Evolutionary conservation across 2,888 invertebrate genomes (phyloP), one percentile per base, ranked within the genome.

Genomic region (Heteromurus nitidus): DNA sequence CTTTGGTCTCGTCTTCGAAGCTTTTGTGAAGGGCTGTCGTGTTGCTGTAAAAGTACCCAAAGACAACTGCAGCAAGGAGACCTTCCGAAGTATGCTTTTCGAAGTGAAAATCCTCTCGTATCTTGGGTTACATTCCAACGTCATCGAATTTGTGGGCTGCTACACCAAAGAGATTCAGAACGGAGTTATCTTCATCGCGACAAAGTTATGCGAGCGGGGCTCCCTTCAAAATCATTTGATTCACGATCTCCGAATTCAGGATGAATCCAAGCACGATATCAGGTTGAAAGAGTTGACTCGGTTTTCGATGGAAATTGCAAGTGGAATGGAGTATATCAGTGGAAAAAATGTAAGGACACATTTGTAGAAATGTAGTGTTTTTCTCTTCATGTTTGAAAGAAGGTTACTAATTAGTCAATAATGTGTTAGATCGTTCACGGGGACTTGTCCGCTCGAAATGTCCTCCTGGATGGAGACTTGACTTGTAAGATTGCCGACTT

Each of bases 51-150:
- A 62, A n/a, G 20, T 30, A 31, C 62, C 31, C 3, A 16, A 62
- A n/a, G 22, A 62, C 5, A 9, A 20, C 13, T 62, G 62, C 18
- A 9, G 31, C 13, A 30, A 22, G 18, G 9, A 30, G 2, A 31
- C 50, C 1, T 58, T 70, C 16, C 18, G 20, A 58, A 42, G 58
- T n/a, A 3, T 70, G 31, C 28, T 70, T 22, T 18, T 2, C 2
- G 70, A 70, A 31, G 28, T 70, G 1, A 70, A 70, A 24, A 42
- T 70, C 3, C 22, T 70, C 18, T 31, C 20, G 5, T 60, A 70
- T 13, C 2, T 70, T 36, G 70, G 70, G 11, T 31, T 3, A 1
- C 55, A 70, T 42, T 3, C 22, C 24, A 70, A 70, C n/a, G 28
- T 70, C 26, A n/a, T 36, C 26, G 1, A 0, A 30, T 70, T 70